Evolutionary conservation across 2,797 vertebrate genomes (phyloP), one percentile per base, ranked within the genome.

Genomic region (Phylloscopus collybita): DNA sequence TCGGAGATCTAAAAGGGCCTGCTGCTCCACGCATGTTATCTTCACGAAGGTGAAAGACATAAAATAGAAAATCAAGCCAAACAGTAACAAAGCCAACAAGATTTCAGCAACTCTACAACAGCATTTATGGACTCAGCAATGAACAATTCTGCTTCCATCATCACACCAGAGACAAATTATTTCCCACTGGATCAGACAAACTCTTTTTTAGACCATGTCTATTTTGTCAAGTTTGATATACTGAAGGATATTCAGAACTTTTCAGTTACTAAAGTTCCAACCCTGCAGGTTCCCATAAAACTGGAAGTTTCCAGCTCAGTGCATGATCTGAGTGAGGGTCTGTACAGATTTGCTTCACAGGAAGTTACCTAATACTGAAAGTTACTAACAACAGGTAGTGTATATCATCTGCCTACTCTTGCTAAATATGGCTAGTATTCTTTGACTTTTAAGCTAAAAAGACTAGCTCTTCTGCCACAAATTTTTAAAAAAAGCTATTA

Each of bases 1-100:
- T 12, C 86, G 96, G 32, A 98, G 97, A 40, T 98, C 98, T 93
- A 99, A 90, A 66, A 99, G 93, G 67, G 96, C 95, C 97, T 99
- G 98, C 95, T 98, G 98, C 92, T 99, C 99, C 93, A 99, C 98
- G 74, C 99, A 99, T 42, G 98, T 98, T 57, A 98, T 98, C 99
- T 99, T 97, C 74, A 96, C 97, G 56, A 96, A 61, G 27, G 27
- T 54, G 60, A 80, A 95, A 74, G 30, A 97, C 59, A 74, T 4
- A 47, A 74, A 95, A 84, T 86, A 16, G 9, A 36, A 90, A 90
- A 96, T 87, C 34, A 83, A 86, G 34, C 2, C 49, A 95, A 57
- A 34, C 0, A 93, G 27, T 51, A 83, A 57, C 10, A 69, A 71
- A 95, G n/a, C 11, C 22, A 60, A 67, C 19, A 72, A 5, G 45